phyloP scores from a whole-genome alignment of 2,797 vertebrate species.

The Anableps anableps region DNA sequence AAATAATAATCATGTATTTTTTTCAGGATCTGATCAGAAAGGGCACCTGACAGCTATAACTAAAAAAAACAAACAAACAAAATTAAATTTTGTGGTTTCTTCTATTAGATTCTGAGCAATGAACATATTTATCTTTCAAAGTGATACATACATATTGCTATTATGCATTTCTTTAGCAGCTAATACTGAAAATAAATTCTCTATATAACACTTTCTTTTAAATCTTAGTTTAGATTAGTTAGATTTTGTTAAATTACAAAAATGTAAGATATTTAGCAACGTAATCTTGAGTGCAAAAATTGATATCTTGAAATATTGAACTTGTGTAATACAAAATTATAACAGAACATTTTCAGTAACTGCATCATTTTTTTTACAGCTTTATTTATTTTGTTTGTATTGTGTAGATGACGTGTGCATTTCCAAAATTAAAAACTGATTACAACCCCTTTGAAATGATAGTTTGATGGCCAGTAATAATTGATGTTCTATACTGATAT shows the following conservation, averaged over 20 bases:
- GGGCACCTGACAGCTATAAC: not conserved
- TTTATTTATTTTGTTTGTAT: not conserved
- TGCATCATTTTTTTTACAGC: not conserved
- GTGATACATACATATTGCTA: not conserved
- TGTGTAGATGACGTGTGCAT: slow-evolving; percentile 35
- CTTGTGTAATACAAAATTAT: slow-evolving; percentile 2
- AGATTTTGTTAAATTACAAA: slow-evolving; percentile 2
- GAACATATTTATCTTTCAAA: not conserved
- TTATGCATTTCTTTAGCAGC: slow-evolving; percentile 3
- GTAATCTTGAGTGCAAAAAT: slow-evolving; percentile 13
- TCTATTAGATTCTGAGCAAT: slow-evolving; percentile 9
- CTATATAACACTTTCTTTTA: not conserved
- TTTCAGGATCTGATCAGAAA: not conserved
- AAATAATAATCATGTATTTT: not conserved
- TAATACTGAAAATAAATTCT: not conserved
- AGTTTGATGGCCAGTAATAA: not conserved
- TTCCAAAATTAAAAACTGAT: slow-evolving; percentile 31
- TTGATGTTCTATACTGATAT: not conserved
- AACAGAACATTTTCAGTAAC: not conserved
- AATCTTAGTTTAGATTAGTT: not conserved
- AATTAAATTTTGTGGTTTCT: not conserved
- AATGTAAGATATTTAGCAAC: slow-evolving; percentile 1
- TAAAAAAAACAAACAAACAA: not conserved
- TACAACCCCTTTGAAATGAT: slow-evolving; percentile 18
- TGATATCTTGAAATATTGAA: slow-evolving; percentile 27